Evolutionary conservation across 2,888 invertebrate genomes (phyloP), one percentile per base, ranked within the genome.

Genomic region (Hermaeophaga mercurialis): DNA sequence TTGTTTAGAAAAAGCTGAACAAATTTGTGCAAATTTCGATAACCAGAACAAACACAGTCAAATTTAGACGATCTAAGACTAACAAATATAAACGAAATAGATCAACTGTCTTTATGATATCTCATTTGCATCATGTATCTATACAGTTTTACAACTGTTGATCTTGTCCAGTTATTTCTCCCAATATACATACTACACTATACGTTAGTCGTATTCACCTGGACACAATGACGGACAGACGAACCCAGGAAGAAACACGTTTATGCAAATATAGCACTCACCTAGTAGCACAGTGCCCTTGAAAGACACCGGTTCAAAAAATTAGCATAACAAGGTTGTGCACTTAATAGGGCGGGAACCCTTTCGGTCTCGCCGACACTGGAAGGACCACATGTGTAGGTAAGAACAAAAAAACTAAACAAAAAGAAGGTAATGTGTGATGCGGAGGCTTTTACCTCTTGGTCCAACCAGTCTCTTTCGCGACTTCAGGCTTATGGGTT

Each of bases 371-470:
- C 9, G 47, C 54, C 53, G 18, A 31, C 24, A 53, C 36, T 44
- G 54, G 18, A 34, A 22, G 53, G 41, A 49, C 58, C 61, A 58
- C 60, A 56, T 60, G n/a, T n/a, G 61, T 54, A 58, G 47, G 56
- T 63, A 67, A 67, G 67, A 67, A 66, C 66, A 66, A 70, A 70
- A 72, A 55, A 72, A 72, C 71, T 70, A 66, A 44, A 72, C 70
- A 73, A 71, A 73, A 73, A 71, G 67, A 66, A 66, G 64, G 67
- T 63, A 57, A 56, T 48, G 56, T 47, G 39, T 56, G 19, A 38
- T 34, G 49, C 22, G 41, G 36, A 44, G 38, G 45, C 43, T 48
- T 22, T 44, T 43, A 53, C 49, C 44, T 49, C 24, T 45, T 44
- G 54, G 54, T 49, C 58, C 54, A 54, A 49, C 47, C 66, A 66